Evolutionary conservation across 2,797 vertebrate species (phyloP).

Genomic region (Kryptopterus vitreolus): DNA sequence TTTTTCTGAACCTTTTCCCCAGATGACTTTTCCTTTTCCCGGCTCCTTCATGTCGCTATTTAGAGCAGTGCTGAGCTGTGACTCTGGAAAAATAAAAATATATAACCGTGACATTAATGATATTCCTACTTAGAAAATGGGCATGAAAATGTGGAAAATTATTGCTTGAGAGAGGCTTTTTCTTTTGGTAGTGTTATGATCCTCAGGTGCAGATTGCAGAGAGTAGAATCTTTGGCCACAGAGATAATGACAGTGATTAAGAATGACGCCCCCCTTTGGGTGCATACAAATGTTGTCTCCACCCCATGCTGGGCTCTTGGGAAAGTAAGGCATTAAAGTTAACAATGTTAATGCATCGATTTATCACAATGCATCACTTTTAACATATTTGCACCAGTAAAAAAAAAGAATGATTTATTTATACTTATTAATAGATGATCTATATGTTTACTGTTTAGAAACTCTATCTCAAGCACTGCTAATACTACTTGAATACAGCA

Average conservation of each 20-base stretch:
- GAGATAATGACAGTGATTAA: neutral
- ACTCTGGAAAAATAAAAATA: neutral
- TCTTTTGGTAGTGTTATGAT: neutral
- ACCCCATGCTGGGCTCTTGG: too few species aligned
- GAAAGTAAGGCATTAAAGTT: too few species aligned
- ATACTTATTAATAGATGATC: too few species aligned
- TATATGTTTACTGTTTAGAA: too few species aligned
- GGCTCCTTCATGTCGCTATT: conserved; percentile 10
- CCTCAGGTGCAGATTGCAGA: too few species aligned
- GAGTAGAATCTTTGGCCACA: too few species aligned
- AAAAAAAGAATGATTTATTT: too few species aligned
- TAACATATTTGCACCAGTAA: too few species aligned
- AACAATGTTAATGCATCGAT: too few species aligned
- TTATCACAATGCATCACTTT: too few species aligned
- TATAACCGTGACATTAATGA: neutral
- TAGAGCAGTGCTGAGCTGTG: neutral
- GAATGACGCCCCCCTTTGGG: neutral
- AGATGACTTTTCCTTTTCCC: neutral
- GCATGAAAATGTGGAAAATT: neutral
- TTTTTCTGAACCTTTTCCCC: conserved; percentile 30
- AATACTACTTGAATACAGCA: too few species aligned
- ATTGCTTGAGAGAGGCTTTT: neutral
- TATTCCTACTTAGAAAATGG: neutral
- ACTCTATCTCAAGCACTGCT: too few species aligned
- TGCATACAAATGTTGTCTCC: neutral